Evolutionary conservation across 2,888 invertebrate genomes (phyloP).

Genomic region (Bombylius discolor): DNA sequence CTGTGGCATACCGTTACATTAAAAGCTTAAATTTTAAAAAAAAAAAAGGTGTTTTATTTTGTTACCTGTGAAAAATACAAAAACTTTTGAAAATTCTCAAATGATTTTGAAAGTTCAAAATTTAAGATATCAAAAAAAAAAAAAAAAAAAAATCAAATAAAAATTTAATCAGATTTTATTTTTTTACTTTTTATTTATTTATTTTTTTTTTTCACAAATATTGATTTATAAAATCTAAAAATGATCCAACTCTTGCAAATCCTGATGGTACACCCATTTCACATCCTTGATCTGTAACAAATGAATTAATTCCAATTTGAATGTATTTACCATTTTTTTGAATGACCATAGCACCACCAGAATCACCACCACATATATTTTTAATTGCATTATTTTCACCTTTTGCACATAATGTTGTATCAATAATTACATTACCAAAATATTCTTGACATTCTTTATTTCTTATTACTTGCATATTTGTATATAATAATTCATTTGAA

Average conservation of each 20-base stretch:
- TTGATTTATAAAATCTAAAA: slow-evolving; percentile 20
- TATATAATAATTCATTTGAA: slow-evolving; percentile 22
- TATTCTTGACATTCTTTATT: slow-evolving; percentile 21
- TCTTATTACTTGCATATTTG: slow-evolving; percentile 24
- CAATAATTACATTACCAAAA: slow-evolving; percentile 20
- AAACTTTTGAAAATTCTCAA: too few relatives aligned
- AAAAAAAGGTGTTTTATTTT: too few relatives aligned
- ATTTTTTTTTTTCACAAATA: not conserved
- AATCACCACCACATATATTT: slow-evolving; percentile 32
- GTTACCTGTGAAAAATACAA: too few relatives aligned
- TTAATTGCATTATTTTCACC: slow-evolving; percentile 22
- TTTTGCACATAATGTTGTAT: slow-evolving; percentile 24
- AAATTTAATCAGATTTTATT: too few relatives aligned
- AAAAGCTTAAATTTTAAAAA: too few relatives aligned
- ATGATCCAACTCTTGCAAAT: slow-evolving; percentile 27
- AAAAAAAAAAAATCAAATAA: too few relatives aligned
- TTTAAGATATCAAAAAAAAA: too few relatives aligned
- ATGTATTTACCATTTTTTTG: slow-evolving; percentile 15
- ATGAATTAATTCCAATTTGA: slow-evolving; percentile 33
- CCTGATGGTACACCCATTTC: slow-evolving; percentile 27
- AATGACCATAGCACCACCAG: slow-evolving; percentile 28
- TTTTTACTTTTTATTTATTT: too few relatives aligned
- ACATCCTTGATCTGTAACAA: slow-evolving; percentile 28
- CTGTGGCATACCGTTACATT: too few relatives aligned
- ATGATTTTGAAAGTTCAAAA: too few relatives aligned